phyloP scores from a whole-genome alignment of 2,797 vertebrate species.

The Helarctos malayanus region DNA sequence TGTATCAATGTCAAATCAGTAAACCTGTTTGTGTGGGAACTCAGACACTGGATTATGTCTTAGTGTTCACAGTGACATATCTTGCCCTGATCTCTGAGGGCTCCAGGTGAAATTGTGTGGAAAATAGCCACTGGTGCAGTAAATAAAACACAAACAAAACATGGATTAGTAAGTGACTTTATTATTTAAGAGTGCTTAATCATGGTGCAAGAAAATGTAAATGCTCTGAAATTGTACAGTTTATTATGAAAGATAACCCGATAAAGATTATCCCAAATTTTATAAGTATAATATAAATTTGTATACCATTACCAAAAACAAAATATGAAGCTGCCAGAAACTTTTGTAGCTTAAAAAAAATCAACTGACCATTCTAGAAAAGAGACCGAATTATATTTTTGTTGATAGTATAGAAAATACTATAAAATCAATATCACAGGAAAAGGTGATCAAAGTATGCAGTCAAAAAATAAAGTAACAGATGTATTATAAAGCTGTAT shows the following conservation, averaged over 20 bases:
- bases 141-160: background rate
- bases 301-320: background rate
- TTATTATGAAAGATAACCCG: background rate
- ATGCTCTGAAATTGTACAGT: background rate
- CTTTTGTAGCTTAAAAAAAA: background rate
- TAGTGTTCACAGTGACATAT: background rate
- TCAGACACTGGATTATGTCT: background rate
- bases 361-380: background rate
- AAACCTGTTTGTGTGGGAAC: background rate
- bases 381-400: background rate
- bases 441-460: background rate
- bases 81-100: background rate
- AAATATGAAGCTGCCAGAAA: background rate
- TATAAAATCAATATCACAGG: conserved; percentile 4
- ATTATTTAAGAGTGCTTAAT: conserved; percentile 13
- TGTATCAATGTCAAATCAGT: background rate
- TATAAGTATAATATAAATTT: conserved; percentile 5
- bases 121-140: background rate
- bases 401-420: background rate
- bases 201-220: background rate
- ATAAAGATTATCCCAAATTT: background rate
- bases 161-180: background rate
- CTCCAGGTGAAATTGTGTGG: background rate
- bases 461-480: background rate
- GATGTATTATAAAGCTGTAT: background rate